Conservation (phyloP, 2,113 vertebrate genomes). For the Salvelinus sp. region DNA sequence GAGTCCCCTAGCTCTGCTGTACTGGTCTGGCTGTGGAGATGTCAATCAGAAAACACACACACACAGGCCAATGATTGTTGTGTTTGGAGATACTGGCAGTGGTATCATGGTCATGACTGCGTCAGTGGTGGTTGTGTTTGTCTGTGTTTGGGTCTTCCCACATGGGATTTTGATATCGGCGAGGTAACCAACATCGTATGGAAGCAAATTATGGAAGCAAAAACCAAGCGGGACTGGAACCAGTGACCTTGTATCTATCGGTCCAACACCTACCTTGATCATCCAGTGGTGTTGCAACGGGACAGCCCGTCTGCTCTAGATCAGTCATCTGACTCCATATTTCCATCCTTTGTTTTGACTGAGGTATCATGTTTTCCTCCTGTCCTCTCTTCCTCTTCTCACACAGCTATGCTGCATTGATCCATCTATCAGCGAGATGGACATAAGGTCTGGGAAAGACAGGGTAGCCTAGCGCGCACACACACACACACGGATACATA, state of each 20-base stretch:
- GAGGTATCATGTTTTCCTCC: slow-evolving; percentile 12
- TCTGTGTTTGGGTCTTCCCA: slow-evolving; percentile 12
- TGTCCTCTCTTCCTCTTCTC: neutral
- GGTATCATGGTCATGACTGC: neutral
- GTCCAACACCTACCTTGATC: neutral
- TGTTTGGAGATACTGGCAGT: neutral
- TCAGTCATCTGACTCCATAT: too few relatives aligned
- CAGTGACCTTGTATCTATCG: neutral
- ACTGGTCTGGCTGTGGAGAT: too few relatives aligned
- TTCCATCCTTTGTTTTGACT: too few relatives aligned
- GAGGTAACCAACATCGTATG: slow-evolving; percentile 15
- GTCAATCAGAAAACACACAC: neutral
- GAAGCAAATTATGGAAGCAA: neutral
- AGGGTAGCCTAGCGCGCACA: neutral
- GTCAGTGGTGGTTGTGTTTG: slow-evolving; percentile 7
- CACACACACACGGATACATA: neutral
- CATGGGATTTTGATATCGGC: slow-evolving; percentile 20
- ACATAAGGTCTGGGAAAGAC: slow-evolving; percentile 10
- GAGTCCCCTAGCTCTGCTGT: too few relatives aligned
- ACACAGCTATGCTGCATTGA: slow-evolving; percentile 21
- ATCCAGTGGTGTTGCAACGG: too few relatives aligned
- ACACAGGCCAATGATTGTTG: neutral
- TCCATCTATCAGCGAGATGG: slow-evolving; percentile 19
- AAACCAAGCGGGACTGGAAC: neutral
- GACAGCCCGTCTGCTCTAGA: too few relatives aligned